Conservation (phyloP, 30 jellyfish, hydroid and myxozoan species). For the Pseudorhiza aurosa region DNA sequence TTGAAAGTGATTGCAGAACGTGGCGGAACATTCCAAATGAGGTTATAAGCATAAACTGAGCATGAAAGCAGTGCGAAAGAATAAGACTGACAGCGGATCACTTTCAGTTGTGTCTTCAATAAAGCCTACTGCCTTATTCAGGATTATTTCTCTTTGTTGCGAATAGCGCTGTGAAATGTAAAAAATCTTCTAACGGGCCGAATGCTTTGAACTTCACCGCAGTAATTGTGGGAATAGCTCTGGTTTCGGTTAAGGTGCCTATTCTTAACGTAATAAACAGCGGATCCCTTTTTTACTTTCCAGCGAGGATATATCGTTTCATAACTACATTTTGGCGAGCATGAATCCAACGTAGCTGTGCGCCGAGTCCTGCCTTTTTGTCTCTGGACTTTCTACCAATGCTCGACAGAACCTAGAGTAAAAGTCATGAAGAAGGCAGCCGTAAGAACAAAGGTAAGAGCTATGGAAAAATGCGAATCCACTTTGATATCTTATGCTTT, state of each 20-base stretch:
- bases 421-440: too few relatives aligned
- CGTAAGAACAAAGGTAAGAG: too few relatives aligned
- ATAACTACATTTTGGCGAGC: too few relatives aligned
- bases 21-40: neutral
- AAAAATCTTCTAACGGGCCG: constrained; percentile 40
- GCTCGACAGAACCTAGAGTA: too few relatives aligned
- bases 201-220: constrained; percentile 17
- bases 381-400: too few relatives aligned
- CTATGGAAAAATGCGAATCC: too few relatives aligned
- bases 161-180: constrained; percentile 31
- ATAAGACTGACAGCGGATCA: neutral
- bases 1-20: neutral
- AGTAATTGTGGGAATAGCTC: neutral
- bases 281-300: neutral
- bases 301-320: neutral
- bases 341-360: too few relatives aligned
- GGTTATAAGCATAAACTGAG: neutral
- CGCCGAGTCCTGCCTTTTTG: too few relatives aligned
- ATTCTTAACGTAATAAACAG: neutral
- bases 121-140: constrained; percentile 20
- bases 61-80: constrained; percentile 6
- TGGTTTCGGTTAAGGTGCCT: constrained; percentile 4
- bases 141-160: constrained; percentile 1
- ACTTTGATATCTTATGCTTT: too few relatives aligned
- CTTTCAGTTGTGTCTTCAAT: neutral